Conservation (phyloP, 2,797 vertebrate species). For the Hemibagrus guttatus region DNA sequence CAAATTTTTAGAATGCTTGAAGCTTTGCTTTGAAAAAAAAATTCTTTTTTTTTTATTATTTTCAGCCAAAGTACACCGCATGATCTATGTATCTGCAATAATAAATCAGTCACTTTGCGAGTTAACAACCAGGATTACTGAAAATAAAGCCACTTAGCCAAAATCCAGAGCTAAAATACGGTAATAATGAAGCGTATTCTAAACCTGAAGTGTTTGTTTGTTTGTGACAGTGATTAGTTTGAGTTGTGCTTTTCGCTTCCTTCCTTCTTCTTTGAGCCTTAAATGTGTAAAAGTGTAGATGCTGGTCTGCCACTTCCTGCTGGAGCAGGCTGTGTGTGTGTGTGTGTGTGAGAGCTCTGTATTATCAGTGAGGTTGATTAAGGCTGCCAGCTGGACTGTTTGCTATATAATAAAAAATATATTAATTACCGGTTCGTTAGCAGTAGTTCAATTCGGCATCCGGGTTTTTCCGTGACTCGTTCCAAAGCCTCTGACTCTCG, state of each 20-base stretch:
- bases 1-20: background rate
- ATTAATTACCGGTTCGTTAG: slow-evolving; percentile 27
- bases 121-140: background rate
- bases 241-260: background rate
- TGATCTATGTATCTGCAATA: slow-evolving; percentile 40
- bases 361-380: slow-evolving; percentile 38
- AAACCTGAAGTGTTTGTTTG: background rate
- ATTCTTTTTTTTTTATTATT: background rate
- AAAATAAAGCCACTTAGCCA: slow-evolving; percentile 5
- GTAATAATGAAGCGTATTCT: background rate
- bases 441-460: background rate
- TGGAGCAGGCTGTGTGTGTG: slow-evolving; percentile 29
- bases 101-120: slow-evolving; percentile 7
- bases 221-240: slow-evolving; percentile 2
- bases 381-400: slow-evolving; percentile 76
- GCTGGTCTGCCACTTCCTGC: slow-evolving; percentile 33
- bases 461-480: background rate
- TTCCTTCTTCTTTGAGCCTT: slow-evolving; percentile 45
- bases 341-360: slow-evolving; percentile 22
- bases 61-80: background rate
- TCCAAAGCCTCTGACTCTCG: background rate
- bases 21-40: background rate
- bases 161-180: background rate
- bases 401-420: slow-evolving; percentile 61
- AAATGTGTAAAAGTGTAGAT: slow-evolving; percentile 35